Evolutionary conservation across 2,113 vertebrate genomes (phyloP), one percentile per base, ranked within the genome.

Genomic region (Phylloscopus trochilus): DNA sequence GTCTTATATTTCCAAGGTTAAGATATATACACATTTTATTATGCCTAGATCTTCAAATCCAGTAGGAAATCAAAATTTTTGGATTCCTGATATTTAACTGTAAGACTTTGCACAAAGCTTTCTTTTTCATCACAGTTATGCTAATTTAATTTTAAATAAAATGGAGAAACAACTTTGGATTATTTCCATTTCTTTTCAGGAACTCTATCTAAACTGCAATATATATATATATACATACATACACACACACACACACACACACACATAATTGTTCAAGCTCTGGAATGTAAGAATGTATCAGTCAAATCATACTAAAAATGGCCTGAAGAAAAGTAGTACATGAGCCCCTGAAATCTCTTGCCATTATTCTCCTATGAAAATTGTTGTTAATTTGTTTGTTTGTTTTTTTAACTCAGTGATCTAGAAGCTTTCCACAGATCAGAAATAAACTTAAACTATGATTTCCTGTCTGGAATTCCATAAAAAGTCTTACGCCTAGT

Each of bases 371-470:
- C 4, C 20, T 31, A 10, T 51, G 31, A 81, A 75, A 80, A 24
- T 26, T 26, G 7, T 26, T 46, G 56, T 70, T 47, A 2, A 44
- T 16, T 49, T 75, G 4, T 63, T 18, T 8, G 6, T 26, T 24
- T 60, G 19, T 7, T 30, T 30, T 53, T 44, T 27, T 9, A 7
- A 58, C 2, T 59, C 13, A 26, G 2, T 0, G 1, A 53, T 5
- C 35, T 37, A 53, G 30, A 52, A 43, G 6, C 2, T 80, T 91
- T 62, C 12, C 14, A 41, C 5, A 46, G 7, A 6, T 10, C 76
- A 58, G 12, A 76, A 64, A 33, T 67, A 35, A 49, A 44, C 27
- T 64, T 12, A 10, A 74, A n/a, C 6, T 21, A 35, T 58, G 4
- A 51, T 43, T 62, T 10, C 15, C 3, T 10, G 67, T 49, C 35